These are phyloP conservation scores for Arctia plantaginis DNA, from an alignment of 2,888 invertebrate species.

Conservation along the genomic window DNA sequence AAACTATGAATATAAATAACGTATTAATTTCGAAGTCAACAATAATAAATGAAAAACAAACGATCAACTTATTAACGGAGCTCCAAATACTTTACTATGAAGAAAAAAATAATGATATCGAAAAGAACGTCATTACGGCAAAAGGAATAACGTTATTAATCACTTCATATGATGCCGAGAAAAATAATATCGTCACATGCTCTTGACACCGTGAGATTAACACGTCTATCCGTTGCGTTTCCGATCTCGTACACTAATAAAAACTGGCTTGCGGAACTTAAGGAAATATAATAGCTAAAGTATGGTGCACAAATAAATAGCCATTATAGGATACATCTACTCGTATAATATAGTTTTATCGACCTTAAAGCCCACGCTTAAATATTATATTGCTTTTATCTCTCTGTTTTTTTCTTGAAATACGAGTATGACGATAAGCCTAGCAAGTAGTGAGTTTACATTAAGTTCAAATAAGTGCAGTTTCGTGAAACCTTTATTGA, in stretches of 20 bases:
- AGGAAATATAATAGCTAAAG: conserved; percentile 23
- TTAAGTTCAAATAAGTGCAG: too few relatives aligned
- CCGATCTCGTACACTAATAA: conserved; percentile 57
- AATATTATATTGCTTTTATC: background rate
- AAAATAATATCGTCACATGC: conserved; percentile 85
- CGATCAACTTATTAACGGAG: conserved; percentile 66
- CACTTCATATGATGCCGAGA: conserved; percentile 78
- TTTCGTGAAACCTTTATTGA: background rate
- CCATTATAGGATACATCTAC: background rate
- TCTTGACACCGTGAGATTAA: conserved; percentile 83
- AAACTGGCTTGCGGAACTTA: conserved; percentile 50
- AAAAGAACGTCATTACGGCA: conserved; percentile 71
- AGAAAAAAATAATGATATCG: conserved; percentile 63
- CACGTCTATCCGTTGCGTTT: conserved; percentile 71
- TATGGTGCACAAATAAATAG: conserved; percentile 34
- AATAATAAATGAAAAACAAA: conserved; percentile 40
- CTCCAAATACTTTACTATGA: conserved; percentile 62
- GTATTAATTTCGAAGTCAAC: conserved; percentile 32
- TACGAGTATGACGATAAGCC: too few relatives aligned
- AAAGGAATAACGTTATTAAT: conserved; percentile 83
- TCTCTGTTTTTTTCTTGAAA: too few relatives aligned
- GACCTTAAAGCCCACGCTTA: too few relatives aligned
- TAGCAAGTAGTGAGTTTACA: too few relatives aligned
- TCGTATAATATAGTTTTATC: background rate
- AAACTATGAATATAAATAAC: conserved; percentile 16